Evolutionary conservation across 2,797 vertebrate genomes (phyloP), one percentile per base, ranked within the genome.

Genomic region (Spea hammondii): DNA sequence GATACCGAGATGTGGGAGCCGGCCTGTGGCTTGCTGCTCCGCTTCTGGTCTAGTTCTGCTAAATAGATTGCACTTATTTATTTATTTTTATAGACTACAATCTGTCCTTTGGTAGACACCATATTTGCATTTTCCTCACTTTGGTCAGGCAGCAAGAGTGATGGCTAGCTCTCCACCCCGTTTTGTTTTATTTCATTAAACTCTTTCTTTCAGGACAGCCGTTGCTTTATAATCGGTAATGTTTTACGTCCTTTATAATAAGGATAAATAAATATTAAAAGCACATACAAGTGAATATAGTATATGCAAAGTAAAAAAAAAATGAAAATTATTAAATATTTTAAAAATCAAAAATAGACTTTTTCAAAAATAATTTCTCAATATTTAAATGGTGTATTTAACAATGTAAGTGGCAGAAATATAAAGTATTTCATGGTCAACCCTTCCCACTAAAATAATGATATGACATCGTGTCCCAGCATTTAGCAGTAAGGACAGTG

Each of bases 81-180:
- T 73, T 85, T 86, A 72, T 75, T 77, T 62, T 84, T 86, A 83
- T 75, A 75, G 55, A 59, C 13, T 13, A 57, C 79, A 82, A 82
- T 5, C 74, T 53, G 65, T 83, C 74, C 74, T 76, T n/a, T 84
- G 60, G 48, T 54, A 83, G 83, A 75, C 10, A 0, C 48, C 77
- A 32, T 82, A 82, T 84, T 87, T 83, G 80, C 84, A 70, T 71
- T 82, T 70, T 72, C 78, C 57, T 51, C 69, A 72, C 79, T 72
- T 54, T 59, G 74, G 74, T 69, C 74, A 77, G 79, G 62, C 79
- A 82, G 79, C 64, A 72, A 72, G 79, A 82, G 71, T 76, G 79
- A 81, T 84, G 79, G 77, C 82, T 67, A 6, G 47, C 13, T 10
- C 75, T 67, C 70, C 79, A 68, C 79, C 79, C 32, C 75, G 59